Base-by-base conservation (phyloP, 2,797 vertebrate genomes). In the Macropodus opercularis region DNA sequence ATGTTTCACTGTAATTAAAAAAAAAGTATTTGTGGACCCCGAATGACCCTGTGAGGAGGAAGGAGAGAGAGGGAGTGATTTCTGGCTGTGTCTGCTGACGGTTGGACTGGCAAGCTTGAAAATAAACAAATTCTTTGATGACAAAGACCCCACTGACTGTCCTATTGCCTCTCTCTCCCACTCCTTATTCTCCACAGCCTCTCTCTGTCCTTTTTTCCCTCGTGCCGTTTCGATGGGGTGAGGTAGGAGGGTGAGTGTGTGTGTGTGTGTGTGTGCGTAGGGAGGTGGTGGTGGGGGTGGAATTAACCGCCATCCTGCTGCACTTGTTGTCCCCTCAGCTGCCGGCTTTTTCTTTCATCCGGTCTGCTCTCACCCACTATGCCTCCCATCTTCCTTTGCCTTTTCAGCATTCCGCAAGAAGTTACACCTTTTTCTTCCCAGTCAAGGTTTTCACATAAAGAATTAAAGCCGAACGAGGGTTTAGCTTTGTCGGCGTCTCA, bases 51-150 rank as follows among this genome's bases (percentile, higher is more conserved):
- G 3, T 41, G 12, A 38, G 21, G 24, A 27, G 47, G 49, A 24
- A 14, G 40, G 21, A 52, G 12, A 21, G 31, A 19, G 65, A 69
- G 77, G 55, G 79, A 84, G 78, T 64, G 72, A 83, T 76, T 78
- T 84, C 71, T 75, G 82, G 73, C 77, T 68, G 77, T 79, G 83
- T 81, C 86, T 88, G 72, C 60, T 81, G 85, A 90, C 91, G 83
- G 90, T 91, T 93, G 81, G 86, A 90, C 88, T 76, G 75, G 84
- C 87, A 82, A 82, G 85, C 89, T 91, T 89, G 91, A 93, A 93
- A 92, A 92, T 92, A 93, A 93, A 92, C 91, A 93, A 90, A 82
- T 87, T 91, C 87, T 92, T 90, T 89, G 84, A 90, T 90, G 88
- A 91, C 91, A 93, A 91, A 93, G 90, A 88, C 74, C 71, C 88